Conservation (phyloP, 2,113 vertebrate genomes). For the Elephantulus edwardii region DNA sequence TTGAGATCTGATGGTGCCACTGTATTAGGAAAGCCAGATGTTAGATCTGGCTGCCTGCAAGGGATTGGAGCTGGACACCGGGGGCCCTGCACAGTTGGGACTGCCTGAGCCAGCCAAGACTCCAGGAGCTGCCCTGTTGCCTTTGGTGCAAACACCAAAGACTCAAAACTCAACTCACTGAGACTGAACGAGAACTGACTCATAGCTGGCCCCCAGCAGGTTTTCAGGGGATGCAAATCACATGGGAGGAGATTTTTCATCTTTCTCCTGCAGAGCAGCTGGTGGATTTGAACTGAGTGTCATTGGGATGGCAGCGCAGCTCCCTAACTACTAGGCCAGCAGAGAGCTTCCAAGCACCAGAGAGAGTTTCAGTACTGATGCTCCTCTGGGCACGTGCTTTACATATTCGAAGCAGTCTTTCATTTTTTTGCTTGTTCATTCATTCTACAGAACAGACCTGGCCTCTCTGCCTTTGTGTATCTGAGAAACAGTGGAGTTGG, state of each 20-base stretch:
- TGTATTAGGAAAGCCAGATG: conserved; percentile 43
- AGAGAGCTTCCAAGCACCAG: too few relatives aligned
- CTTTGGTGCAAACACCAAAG: neutral
- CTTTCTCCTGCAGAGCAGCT: too few relatives aligned
- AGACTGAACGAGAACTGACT: too few relatives aligned
- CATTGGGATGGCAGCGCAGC: too few relatives aligned
- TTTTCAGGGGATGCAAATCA: too few relatives aligned
- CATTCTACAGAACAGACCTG: conserved; percentile 8
- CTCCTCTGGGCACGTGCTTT: neutral
- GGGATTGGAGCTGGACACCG: conserved; percentile 25
- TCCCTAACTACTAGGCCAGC: too few relatives aligned
- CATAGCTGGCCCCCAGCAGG: too few relatives aligned
- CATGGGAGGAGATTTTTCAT: too few relatives aligned
- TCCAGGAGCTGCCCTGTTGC: neutral
- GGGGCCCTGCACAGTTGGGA: conserved; percentile 1
- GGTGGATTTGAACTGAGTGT: too few relatives aligned
- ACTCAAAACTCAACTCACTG: too few relatives aligned
- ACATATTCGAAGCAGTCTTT: neutral
- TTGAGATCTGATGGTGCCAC: conserved; percentile 54
- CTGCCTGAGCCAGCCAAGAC: neutral
- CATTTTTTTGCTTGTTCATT: conserved; percentile 15
- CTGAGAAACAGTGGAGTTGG: neutral
- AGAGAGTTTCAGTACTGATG: neutral
- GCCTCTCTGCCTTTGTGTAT: neutral
- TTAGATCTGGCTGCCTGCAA: neutral